Evolutionary conservation across 1,140 invertebrate species (phyloP), one percentile per base, ranked within the genome.

Genomic region (Anastrepha ludens): DNA sequence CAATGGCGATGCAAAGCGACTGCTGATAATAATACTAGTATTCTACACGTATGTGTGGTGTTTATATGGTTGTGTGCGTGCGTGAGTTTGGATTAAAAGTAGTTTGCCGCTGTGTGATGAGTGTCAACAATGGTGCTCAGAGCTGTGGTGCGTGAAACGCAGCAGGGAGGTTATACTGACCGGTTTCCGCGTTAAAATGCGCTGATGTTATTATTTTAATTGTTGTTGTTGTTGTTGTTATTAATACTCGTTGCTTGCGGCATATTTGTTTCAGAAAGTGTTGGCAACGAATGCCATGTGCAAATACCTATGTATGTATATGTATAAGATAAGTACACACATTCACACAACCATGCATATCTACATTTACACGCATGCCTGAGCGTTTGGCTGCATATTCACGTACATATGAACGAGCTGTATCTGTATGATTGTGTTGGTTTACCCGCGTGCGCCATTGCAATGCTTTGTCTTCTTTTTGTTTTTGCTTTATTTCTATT

Each of bases 131-230:
- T n/a, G 15, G 60, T 44, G 5, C 39, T 39, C 41, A 1, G 41
- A 74, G 67, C 67, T 11, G 41, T 44, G 39, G 44, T 41, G 67
- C 67, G 44, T 44, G 41, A 29, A 44, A 39, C 65, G 9, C 39
- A 41, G 67, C 13, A 41, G 67, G 65, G 41, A 41, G 67, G 17
- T 74, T 17, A 44, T 5, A 39, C 41, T 74, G 67, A 74, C 67
- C 67, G 67, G 67, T 74, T 74, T 47, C 41, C 67, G 41, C 13
- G 67, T 74, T 44, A 17, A 74, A 74, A 17, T n/a, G 41, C 67
- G 67, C 41, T 15, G 41, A 44, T 6, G 41, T 47, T n/a, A 55
- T 55, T 55, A 55, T 2, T 29, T 29, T 11, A 11, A 55, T 55
- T 6, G 50, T 55, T 55, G 50, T 55, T 55, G 50, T 55, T 55